Base-by-base conservation (phyloP, 2,888 invertebrate genomes). In the Tenthredo livida region DNA sequence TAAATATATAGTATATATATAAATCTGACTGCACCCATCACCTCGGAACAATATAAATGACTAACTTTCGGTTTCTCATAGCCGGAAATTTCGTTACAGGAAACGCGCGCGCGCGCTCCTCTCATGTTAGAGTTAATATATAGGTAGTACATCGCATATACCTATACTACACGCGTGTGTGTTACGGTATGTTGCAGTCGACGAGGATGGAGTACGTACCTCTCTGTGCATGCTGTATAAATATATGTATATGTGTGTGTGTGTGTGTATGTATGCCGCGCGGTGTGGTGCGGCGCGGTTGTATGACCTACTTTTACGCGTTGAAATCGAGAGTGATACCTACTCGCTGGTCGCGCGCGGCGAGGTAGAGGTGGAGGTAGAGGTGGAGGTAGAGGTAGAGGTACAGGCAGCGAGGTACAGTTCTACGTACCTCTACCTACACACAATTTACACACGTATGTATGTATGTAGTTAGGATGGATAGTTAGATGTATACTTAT, bases 11-110 rank as follows among this genome's bases (percentile, higher is more conserved):
- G 1, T 40, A 43, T 61, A 61, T 29, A n/a, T 50, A n/a, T 61
- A 61, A 21, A 12, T 61, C 3, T 4, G 1, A 9, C 61, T 29
- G 12, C 4, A 25, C 61, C 61, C 29, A 33, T 21, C 4, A 61
- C 25, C 61, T 61, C 61, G 25, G 10, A 37, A 10, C 5, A 15
- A 72, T 12, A 12, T 72, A 72, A 61, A 17, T 85, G 85, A 87
- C 88, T 88, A 85, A 87, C 88, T 88, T 88, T 90, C 88, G 89
- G 89, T 90, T 89, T 89, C 87, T 54, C 54, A n/a, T 87, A 91
- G 89, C 91, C 91, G 92, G 91, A 92, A 91, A 91, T 92, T 90
- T 92, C 91, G 92, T 91, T 92, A 90, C 89, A 91, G 91, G 92
- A 92, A 92, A 77, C 33, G 54, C 33, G n/a, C 50, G 54, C 29